Evolutionary conservation across 2,888 invertebrate genomes (phyloP), one percentile per base, ranked within the genome.

Genomic region (Athalia circularis): DNA sequence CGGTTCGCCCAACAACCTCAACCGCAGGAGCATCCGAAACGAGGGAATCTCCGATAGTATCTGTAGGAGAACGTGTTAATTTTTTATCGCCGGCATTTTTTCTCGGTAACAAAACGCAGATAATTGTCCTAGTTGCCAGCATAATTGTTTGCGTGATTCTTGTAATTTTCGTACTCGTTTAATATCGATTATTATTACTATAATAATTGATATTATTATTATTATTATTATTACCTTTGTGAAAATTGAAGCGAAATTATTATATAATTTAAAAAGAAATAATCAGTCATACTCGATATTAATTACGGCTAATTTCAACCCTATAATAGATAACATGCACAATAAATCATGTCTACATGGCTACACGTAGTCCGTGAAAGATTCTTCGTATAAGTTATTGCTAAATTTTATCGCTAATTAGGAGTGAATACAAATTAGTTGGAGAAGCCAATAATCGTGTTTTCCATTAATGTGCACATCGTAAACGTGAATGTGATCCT

Each of bases 121-220:
- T 82, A 15, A 82, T 82, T 13, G 81, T 82, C 50, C 79, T 85
- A 8, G 77, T 85, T 48, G 81, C 82, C 5, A 83, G 82, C 75
- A 72, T 81, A 68, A 74, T 83, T 7, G 74, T 83, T 47, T 82
- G 82, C 79, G 65, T 80, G 57, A 68, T 83, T 77, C 78, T 83
- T 45, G 67, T 83, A 61, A 77, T 81, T 65, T 84, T 83, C 79
- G 80, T 82, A n/a, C 75, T 83, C 43, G 57, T 83, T 62, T 85
- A 79, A 82, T 13, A 62, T n/a, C 8, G 62, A 13, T n/a, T 6
- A 11, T 54, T 54, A 4, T n/a, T 7, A n/a, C 9, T 54, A 11
- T 9, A 7, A 29, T 29, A 29, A 29, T 29, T 29, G 29, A n/a
- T n/a, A n/a, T n/a, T n/a, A n/a, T n/a, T 29, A 29, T 1, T 29